phyloP scores from a whole-genome alignment of 2,888 invertebrate species.

The Peribatodes rhomboidaria region DNA sequence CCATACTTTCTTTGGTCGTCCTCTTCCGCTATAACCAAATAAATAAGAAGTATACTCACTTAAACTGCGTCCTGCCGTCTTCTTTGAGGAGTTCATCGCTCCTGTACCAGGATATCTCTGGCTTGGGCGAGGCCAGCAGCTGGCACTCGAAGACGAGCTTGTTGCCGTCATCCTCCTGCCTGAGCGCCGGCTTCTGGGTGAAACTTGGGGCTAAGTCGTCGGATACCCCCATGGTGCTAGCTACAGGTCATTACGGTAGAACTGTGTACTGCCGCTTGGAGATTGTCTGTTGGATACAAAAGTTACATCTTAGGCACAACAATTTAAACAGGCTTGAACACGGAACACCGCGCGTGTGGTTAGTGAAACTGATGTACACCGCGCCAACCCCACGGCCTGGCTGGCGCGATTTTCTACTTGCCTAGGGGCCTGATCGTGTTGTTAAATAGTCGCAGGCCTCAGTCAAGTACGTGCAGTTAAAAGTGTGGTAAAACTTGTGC shows the following conservation, averaged over 20 bases:
- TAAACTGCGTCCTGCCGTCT: slow-evolving; percentile 95
- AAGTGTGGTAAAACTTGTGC: too few relatives aligned
- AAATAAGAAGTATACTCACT: slow-evolving; percentile 66
- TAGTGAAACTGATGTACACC: not conserved
- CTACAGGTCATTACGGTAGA: slow-evolving; percentile 77
- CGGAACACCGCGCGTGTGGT: too few relatives aligned
- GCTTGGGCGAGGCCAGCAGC: slow-evolving; percentile 94
- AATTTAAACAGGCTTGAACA: not conserved
- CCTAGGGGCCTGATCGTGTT: too few relatives aligned
- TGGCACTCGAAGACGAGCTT: slow-evolving; percentile 98
- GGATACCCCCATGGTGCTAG: slow-evolving; percentile 91
- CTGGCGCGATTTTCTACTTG: too few relatives aligned
- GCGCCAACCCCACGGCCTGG: too few relatives aligned
- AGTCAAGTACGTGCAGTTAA: too few relatives aligned
- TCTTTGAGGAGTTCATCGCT: slow-evolving; percentile 94
- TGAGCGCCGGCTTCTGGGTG: slow-evolving; percentile 98
- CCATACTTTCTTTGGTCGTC: too few relatives aligned
- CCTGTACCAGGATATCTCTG: slow-evolving; percentile 96
- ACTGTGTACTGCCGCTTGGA: slow-evolving; percentile 46
- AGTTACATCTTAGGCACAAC: not conserved
- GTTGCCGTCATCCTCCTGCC: slow-evolving; percentile 98
- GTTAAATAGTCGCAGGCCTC: too few relatives aligned
- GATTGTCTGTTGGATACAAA: slow-evolving; percentile 55
- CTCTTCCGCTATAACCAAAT: too few relatives aligned
- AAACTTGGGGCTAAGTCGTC: slow-evolving; percentile 99